A percentile compares a stretch with the other conserved stretches of the same genome.
phyloP scores from a whole-genome alignment of 2,113 vertebrate species.

The Tachysurus vachellii region DNA sequence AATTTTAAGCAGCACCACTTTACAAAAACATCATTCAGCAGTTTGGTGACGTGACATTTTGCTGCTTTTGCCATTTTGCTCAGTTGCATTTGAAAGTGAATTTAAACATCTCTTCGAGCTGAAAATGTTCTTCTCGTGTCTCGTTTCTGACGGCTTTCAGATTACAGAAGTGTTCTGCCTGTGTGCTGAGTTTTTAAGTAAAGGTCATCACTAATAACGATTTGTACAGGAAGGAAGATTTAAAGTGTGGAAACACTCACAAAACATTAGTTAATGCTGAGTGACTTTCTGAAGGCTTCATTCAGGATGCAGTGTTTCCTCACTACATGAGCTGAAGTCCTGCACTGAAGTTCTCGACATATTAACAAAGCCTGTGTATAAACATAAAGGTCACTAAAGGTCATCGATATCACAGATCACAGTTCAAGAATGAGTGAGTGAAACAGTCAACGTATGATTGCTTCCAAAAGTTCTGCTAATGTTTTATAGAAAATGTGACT shows the following conservation, averaged over 20 bases:
- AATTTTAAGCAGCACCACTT: too few species aligned
- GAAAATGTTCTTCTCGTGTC: neutral
- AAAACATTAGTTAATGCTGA: neutral
- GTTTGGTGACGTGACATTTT: neutral
- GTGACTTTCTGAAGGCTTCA: neutral
- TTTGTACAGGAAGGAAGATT: neutral
- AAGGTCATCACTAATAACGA: neutral
- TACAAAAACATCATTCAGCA: neutral
- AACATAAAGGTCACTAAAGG: conserved; percentile 14
- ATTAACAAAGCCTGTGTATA: conserved; percentile 1
- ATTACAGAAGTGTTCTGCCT: neutral
- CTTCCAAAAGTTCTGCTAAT: too few species aligned
- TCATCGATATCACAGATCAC: neutral
- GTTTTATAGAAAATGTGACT: too few species aligned
- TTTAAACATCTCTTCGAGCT: neutral
- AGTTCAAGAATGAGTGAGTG: too few species aligned
- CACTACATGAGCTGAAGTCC: conserved; percentile 8
- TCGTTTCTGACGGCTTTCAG: neutral
- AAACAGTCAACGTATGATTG: neutral
- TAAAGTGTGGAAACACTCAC: neutral
- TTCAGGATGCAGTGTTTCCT: conserved; percentile 1
- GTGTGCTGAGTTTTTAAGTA: neutral
- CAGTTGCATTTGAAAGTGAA: neutral
- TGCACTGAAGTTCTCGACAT: neutral
- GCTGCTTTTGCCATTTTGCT: neutral